Evolutionary conservation across 2,888 invertebrate genomes (phyloP), one percentile per base, ranked within the genome.

Genomic region (Apodemia duryi): DNA sequence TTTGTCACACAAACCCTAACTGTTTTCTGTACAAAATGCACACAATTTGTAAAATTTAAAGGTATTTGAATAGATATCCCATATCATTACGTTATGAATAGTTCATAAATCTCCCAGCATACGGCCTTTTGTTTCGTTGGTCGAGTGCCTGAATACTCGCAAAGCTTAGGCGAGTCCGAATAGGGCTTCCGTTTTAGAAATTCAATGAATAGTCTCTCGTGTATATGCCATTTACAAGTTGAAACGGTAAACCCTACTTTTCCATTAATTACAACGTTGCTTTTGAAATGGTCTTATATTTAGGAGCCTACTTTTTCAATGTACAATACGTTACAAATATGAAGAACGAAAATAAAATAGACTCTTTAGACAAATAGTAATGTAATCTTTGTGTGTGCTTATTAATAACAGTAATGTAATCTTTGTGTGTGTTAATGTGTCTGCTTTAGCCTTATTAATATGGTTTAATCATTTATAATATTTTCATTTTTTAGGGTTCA

Each of bases 91-190:
- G 79, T 79, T 78, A 84, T 83, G 85, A 88, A 89, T 85, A 85
- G 89, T 85, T 82, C 85, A 87, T 89, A 90, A 90, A 89, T 89
- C 86, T 88, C 82, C 82, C 77, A 81, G 80, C 81, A 83, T 80
- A 79, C 78, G 79, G 82, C 81, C 88, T 86, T 87, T 90, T 90
- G 90, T 88, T 88, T 87, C 84, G 83, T 76, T 73, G 72, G 76
- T 71, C 74, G 72, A 74, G 74, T 75, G 76, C 73, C 74, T 77
- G 77, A 81, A 84, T 83, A 84, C 81, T 64, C 62, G 43, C 78
- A 79, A 69, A 73, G 75, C 75, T 76, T 74, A 74, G 77, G 71
- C 74, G 73, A 77, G 75, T 76, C 75, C 75, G 68, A 74, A 69
- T 68, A 67, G 64, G 63, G 67, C 69, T 67, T 65, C 63, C 66